phyloP scores from a whole-genome alignment of 1,140 invertebrate species.

The Whitmania pigra region DNA sequence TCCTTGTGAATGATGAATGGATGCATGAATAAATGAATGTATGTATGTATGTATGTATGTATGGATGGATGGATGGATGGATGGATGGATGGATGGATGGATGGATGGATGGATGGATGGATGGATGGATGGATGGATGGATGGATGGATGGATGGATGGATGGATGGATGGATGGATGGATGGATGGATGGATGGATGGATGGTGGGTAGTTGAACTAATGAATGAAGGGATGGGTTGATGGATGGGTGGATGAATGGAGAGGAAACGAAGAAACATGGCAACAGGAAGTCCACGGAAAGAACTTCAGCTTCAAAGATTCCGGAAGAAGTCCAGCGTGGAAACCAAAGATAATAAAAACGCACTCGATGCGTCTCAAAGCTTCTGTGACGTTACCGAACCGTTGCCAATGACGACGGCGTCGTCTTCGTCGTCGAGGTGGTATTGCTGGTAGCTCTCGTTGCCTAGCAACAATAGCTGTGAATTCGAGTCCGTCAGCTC shows the following conservation, averaged over 20 bases:
- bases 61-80: constrained; percentile 6
- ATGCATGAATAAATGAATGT: too few relatives aligned
- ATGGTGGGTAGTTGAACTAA: neutral
- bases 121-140: constrained; percentile 10
- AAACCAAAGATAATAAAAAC: neutral
- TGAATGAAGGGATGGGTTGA: neutral
- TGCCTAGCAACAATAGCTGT: neutral
- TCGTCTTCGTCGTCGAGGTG: constrained; percentile 8
- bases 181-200: neutral
- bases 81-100: constrained; percentile 10
- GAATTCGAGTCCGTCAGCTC: neutral
- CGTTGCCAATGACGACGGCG: constrained; percentile 9
- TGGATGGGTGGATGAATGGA: constrained; percentile 3
- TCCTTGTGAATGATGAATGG: too few relatives aligned
- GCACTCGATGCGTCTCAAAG: constrained; percentile 2
- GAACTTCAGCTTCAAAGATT: neutral
- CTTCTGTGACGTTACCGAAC: neutral
- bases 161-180: neutral
- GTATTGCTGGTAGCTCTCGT: constrained; percentile 11
- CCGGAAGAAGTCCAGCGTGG: neutral
- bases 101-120: constrained; percentile 10
- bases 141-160: neutral
- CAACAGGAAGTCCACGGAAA: neutral
- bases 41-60: neutral
- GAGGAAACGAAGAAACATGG: neutral